A percentile compares a stretch with the other conserved stretches of the same genome.
phyloP scores from a whole-genome alignment of 2,113 vertebrate genomes.

The Zootoca vivipara region DNA sequence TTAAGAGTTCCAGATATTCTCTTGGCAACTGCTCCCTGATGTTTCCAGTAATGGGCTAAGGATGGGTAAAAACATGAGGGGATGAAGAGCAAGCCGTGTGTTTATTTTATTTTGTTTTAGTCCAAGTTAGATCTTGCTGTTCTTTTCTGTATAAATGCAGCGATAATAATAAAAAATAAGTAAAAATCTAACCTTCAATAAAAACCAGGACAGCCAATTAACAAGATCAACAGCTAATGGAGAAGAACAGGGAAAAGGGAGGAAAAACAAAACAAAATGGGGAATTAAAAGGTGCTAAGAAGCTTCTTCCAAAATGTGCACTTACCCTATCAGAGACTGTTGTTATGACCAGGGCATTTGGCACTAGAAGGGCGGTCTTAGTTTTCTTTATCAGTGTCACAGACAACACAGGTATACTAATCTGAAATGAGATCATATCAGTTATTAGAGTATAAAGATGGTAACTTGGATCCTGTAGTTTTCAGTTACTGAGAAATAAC shows the following conservation, averaged over 20 bases:
- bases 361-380: constrained; percentile 93
- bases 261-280: neutral
- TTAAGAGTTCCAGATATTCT: neutral
- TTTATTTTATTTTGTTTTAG: no score
- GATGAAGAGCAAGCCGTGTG: no score
- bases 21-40: neutral
- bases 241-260: neutral
- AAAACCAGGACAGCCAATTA: neutral
- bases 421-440: constrained; percentile 76
- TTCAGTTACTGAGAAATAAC: neutral
- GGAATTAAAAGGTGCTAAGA: neutral
- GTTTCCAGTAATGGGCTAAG: neutral
- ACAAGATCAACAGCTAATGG: neutral
- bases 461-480: neutral
- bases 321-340: constrained; percentile 88
- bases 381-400: constrained; percentile 93
- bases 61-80: neutral
- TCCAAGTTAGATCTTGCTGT: neutral
- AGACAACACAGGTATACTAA: constrained; percentile 88
- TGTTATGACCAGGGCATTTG: constrained; percentile 90
- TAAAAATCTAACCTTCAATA: neutral
- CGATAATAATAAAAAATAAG: neutral
- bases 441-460: neutral
- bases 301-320: neutral
- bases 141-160: neutral